Percentiles rank a stretch among this genome's conserved stretches.
Evolutionary conservation across 2,113 vertebrate genomes (phyloP).

Genomic region (Epinephelus cyanopodus): DNA sequence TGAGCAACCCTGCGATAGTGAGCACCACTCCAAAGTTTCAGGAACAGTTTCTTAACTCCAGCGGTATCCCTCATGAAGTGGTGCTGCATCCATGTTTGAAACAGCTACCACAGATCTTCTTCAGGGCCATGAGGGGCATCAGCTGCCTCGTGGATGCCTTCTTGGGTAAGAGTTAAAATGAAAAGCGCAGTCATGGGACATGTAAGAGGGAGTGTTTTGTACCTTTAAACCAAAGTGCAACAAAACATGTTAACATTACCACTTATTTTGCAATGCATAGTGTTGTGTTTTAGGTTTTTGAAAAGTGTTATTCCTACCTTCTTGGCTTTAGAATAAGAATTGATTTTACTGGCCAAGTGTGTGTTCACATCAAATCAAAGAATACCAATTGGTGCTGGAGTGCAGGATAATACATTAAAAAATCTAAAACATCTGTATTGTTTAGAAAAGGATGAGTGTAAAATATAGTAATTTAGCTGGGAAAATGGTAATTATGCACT

Average conservation of each 20-base stretch:
- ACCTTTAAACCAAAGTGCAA: background rate
- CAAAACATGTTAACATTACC: background rate
- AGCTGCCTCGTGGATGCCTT: slow-evolving; percentile 97
- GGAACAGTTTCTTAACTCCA: slow-evolving; percentile 95
- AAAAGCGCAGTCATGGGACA: background rate
- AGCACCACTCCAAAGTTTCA: slow-evolving; percentile 98
- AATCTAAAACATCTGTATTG: background rate
- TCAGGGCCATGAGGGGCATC: slow-evolving; percentile 96
- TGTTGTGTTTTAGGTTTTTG: background rate
- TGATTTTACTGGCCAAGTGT: no score
- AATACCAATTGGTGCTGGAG: background rate
- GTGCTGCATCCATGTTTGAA: slow-evolving; percentile 96
- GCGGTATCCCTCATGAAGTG: slow-evolving; percentile 93
- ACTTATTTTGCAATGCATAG: background rate
- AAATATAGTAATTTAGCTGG: background rate
- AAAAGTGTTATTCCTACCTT: background rate
- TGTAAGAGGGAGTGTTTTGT: background rate
- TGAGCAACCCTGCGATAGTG: slow-evolving; percentile 96
- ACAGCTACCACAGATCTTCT: slow-evolving; percentile 98
- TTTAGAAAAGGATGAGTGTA: background rate
- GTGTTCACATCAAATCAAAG: background rate
- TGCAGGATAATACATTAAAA: background rate
- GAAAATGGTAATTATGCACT: background rate
- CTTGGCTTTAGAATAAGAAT: background rate
- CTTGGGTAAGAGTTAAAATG: slow-evolving; percentile 86